These are phyloP conservation scores for Epizoanthus stellaris DNA, from an alignment of 92 coral and sea anemone genomes.

Conservation along the genomic window DNA sequence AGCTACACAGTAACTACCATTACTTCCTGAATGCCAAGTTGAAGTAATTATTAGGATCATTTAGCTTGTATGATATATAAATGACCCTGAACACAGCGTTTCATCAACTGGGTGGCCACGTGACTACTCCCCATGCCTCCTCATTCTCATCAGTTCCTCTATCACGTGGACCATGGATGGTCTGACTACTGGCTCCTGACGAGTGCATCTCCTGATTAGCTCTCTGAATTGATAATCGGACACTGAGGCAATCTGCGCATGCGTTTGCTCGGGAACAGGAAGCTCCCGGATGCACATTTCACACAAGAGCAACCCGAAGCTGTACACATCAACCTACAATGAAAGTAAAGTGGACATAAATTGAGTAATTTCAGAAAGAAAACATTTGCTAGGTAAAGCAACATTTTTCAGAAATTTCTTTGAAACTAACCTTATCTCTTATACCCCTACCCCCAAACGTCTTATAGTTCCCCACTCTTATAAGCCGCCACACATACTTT, in stretches of 20 bases:
- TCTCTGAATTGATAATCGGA: constrained; percentile 62
- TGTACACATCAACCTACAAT: constrained; percentile 80
- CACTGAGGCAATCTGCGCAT: constrained; percentile 72
- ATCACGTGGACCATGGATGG: constrained; percentile 46
- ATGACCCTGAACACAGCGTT: too few species aligned
- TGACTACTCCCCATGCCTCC: not conserved
- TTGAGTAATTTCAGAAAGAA: too few species aligned
- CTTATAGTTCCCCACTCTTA: too few species aligned
- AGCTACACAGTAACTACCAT: too few species aligned
- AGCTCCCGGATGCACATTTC: constrained; percentile 81
- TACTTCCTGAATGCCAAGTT: too few species aligned
- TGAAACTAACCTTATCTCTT: not conserved
- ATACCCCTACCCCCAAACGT: too few species aligned
- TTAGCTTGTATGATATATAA: too few species aligned
- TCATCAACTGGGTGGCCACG: not conserved
- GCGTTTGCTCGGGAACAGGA: constrained; percentile 65
- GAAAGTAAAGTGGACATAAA: not conserved
- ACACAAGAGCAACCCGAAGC: constrained; percentile 81
- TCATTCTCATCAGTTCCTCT: not conserved
- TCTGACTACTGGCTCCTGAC: constrained; percentile 49
- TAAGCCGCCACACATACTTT: too few species aligned
- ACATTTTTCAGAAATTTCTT: not conserved
- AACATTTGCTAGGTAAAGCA: not conserved
- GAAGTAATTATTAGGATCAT: too few species aligned
- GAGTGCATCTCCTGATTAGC: constrained; percentile 65